phyloP scores from a whole-genome alignment of 1,140 invertebrate species.

The Cecropterus lyciades region DNA sequence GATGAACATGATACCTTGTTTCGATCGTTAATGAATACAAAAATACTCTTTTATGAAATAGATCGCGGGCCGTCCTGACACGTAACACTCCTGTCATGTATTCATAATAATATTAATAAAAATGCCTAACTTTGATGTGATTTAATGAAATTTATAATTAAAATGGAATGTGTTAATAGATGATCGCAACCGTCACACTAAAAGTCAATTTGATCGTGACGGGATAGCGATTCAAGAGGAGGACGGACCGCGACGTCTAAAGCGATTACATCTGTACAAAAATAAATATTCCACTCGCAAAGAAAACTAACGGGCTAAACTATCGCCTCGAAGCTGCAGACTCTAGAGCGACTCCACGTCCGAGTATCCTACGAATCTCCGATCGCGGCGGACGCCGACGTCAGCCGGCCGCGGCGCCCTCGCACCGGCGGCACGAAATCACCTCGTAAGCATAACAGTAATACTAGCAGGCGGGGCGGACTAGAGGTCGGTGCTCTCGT shows the following conservation, averaged over 20 bases:
- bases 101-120: conserved; percentile 9
- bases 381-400: background rate
- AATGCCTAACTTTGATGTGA: conserved; percentile 2
- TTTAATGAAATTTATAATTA: conserved; percentile 18
- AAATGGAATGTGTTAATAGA: conserved; percentile 34
- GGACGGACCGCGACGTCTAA: conserved; percentile 32
- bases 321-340: conserved; percentile 25
- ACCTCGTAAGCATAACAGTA: conserved; percentile 1
- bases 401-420: background rate
- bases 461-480: conserved; percentile 44
- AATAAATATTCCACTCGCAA: conserved; percentile 54
- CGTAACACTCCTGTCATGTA: conserved; percentile 13
- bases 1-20: conserved; percentile 35
- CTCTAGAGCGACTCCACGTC: conserved; percentile 11
- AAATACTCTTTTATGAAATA: conserved; percentile 24
- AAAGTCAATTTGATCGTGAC: conserved; percentile 9
- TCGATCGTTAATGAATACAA: conserved; percentile 29
- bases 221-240: conserved; percentile 11
- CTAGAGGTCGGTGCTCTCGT: conserved; percentile 28
- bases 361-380: background rate
- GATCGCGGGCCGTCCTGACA: conserved; percentile 23
- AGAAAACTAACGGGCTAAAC: conserved; percentile 39
- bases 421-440: too few species aligned
- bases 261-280: conserved; percentile 44
- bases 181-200: conserved; percentile 12